phyloP scores from a whole-genome alignment of 2,888 invertebrate species.

The Parnassius apollo region DNA sequence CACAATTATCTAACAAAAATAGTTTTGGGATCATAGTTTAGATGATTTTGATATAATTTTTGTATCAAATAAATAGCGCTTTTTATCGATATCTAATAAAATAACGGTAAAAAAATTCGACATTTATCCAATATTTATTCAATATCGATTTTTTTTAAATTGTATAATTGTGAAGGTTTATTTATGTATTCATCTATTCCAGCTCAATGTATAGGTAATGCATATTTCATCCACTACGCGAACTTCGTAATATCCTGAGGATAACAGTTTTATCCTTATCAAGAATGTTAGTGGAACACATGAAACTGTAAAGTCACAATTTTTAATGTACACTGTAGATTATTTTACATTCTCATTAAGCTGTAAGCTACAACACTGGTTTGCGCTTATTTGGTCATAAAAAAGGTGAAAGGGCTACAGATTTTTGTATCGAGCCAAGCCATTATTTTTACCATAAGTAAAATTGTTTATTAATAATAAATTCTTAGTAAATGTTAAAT shows the following conservation, averaged over 20 bases:
- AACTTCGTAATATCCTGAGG: slow-evolving; percentile 21
- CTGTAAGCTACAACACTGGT: background rate
- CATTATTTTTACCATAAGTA: too few relatives aligned
- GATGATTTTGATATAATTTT: too few relatives aligned
- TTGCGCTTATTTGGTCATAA: background rate
- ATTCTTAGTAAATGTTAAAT: too few relatives aligned
- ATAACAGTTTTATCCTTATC: slow-evolving; percentile 33
- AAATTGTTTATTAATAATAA: too few relatives aligned
- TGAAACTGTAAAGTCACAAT: slow-evolving; percentile 10
- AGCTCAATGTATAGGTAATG: slow-evolving; percentile 14
- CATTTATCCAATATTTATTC: slow-evolving; percentile 18
- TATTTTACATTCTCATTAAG: slow-evolving; percentile 2
- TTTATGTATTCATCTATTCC: slow-evolving; percentile 15
- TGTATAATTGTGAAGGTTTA: slow-evolving; percentile 1
- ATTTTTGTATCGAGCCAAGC: too few relatives aligned
- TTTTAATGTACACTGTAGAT: slow-evolving; percentile 16
- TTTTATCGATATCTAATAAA: slow-evolving; percentile 3
- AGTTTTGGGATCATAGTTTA: too few relatives aligned
- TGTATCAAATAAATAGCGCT: slow-evolving; percentile 2
- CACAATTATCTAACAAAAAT: too few relatives aligned
- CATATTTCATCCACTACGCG: slow-evolving; percentile 8
- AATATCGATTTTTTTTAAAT: slow-evolving; percentile 7
- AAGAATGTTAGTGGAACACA: slow-evolving; percentile 31
- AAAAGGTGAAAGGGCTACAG: background rate
- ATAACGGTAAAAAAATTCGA: slow-evolving; percentile 11